A percentile compares a stretch with the other conserved stretches of the same genome.
These are phyloP conservation scores for Atrichornis clamosus DNA, from an alignment of 2,113 vertebrate species.

Conservation along the genomic window DNA sequence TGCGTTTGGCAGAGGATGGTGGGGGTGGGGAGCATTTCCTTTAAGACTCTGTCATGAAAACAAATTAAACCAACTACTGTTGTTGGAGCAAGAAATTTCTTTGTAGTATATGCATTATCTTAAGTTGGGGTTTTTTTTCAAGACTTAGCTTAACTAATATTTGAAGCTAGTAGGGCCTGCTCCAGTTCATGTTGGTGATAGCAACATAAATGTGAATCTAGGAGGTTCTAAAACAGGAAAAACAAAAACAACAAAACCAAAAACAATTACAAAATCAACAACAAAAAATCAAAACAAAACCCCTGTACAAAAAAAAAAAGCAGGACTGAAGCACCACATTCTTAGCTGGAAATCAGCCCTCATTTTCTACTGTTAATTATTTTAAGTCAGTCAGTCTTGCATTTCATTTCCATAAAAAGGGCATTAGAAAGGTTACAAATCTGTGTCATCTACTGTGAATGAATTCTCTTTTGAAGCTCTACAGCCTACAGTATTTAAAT, in stretches of 20 bases:
- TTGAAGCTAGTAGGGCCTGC: neutral
- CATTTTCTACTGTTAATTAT: neutral
- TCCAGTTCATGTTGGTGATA: neutral
- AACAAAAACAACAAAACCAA: neutral
- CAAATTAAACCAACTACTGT: neutral
- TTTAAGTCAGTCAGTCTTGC: neutral
- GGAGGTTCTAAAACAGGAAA: neutral
- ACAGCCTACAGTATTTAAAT: neutral
- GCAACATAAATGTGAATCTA: neutral
- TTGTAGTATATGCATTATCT: neutral
- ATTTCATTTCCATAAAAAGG: conserved; percentile 19
- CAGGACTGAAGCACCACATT: neutral
- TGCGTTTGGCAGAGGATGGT: neutral
- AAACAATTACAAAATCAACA: neutral
- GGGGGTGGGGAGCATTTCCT: neutral
- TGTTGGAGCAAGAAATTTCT: neutral
- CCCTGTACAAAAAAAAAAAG: neutral
- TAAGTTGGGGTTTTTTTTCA: neutral
- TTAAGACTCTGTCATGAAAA: neutral
- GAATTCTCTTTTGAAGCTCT: neutral
- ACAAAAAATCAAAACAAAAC: neutral
- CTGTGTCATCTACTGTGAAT: neutral
- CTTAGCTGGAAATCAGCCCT: neutral
- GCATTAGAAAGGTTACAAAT: conserved; percentile 6
- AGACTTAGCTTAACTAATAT: neutral